A percentile compares a stretch with the other conserved stretches of the same genome.
These are phyloP conservation scores for Pogonus chalceus DNA, from an alignment of 1,140 invertebrate genomes.

Conservation along the genomic window DNA sequence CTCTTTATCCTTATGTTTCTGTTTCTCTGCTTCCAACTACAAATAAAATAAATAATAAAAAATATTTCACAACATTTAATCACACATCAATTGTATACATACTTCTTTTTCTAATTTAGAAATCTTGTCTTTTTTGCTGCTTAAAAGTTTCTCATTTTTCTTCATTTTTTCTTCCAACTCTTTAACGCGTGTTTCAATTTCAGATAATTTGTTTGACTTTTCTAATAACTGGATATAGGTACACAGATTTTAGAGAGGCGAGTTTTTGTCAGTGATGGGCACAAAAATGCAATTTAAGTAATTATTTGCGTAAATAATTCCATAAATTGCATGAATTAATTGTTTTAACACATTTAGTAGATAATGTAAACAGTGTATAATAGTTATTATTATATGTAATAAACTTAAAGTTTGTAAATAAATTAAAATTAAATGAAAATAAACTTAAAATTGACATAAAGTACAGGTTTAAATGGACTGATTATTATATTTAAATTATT, in stretches of 20 bases:
- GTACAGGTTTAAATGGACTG: too few species aligned
- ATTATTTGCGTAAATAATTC: too few species aligned
- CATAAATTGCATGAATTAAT: too few species aligned
- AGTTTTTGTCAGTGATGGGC: too few species aligned
- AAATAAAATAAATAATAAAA: constrained; percentile 19
- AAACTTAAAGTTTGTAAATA: constrained; percentile 12
- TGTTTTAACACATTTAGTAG: too few species aligned
- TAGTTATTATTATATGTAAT: too few species aligned
- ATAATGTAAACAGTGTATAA: too few species aligned
- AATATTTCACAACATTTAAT: constrained; percentile 11
- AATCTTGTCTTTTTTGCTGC: constrained; percentile 47
- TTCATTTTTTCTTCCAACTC: constrained; percentile 51
- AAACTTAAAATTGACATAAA: too few species aligned
- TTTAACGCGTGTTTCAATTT: constrained; percentile 47
- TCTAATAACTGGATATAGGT: constrained; percentile 38
- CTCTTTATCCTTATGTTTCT: constrained; percentile 45
- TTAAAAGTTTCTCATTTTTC: constrained; percentile 44
- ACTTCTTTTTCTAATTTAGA: constrained; percentile 51
- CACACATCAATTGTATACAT: constrained; percentile 17
- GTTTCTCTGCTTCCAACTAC: constrained; percentile 48
- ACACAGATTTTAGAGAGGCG: too few species aligned
- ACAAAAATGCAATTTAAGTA: too few species aligned
- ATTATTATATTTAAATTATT: too few species aligned
- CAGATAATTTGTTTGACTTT: constrained; percentile 44
- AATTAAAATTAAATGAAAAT: neutral